Evolutionary conservation across 2,113 vertebrate species (phyloP).

Genomic region (Ceratotherium simum): DNA sequence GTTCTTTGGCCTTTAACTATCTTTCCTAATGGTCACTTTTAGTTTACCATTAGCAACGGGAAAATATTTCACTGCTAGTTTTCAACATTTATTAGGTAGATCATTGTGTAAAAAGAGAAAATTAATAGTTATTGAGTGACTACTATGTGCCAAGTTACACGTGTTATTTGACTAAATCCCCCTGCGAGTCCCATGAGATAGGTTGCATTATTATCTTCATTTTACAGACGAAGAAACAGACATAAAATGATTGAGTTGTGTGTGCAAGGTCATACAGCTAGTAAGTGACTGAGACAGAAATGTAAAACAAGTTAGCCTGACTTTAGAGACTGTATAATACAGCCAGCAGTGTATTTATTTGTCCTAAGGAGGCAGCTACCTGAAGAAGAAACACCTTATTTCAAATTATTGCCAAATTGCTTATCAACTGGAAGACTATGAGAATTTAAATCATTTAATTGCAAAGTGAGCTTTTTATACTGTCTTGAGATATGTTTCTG

Average conservation of each 20-base stretch:
- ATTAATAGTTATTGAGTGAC: not conserved
- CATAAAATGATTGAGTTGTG: not conserved
- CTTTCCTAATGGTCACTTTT: conserved; percentile 40
- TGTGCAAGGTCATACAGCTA: not conserved
- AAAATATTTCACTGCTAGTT: conserved; percentile 58
- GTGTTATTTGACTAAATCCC: conserved; percentile 23
- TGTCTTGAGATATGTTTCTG: not conserved
- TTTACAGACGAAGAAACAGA: conserved; percentile 31
- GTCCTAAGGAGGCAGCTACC: conserved; percentile 29
- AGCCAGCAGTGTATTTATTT: not conserved
- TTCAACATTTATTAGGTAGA: not conserved
- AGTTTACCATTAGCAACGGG: conserved; percentile 54
- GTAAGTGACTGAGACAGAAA: not conserved
- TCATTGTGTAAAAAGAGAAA: conserved; percentile 43
- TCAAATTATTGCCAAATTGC: not conserved
- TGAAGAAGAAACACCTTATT: conserved; percentile 46
- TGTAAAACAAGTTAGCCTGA: conserved; percentile 1
- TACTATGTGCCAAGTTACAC: not conserved
- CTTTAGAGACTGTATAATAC: not conserved
- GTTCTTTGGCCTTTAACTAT: not conserved
- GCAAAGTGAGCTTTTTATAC: not conserved
- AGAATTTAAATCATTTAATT: conserved; percentile 7
- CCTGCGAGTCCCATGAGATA: not conserved
- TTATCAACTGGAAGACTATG: not conserved
- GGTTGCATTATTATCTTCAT: not conserved